Evolutionary conservation across 2,888 invertebrate genomes (phyloP), one percentile per base, ranked within the genome.

Genomic region (Tetranychus truncatus): DNA sequence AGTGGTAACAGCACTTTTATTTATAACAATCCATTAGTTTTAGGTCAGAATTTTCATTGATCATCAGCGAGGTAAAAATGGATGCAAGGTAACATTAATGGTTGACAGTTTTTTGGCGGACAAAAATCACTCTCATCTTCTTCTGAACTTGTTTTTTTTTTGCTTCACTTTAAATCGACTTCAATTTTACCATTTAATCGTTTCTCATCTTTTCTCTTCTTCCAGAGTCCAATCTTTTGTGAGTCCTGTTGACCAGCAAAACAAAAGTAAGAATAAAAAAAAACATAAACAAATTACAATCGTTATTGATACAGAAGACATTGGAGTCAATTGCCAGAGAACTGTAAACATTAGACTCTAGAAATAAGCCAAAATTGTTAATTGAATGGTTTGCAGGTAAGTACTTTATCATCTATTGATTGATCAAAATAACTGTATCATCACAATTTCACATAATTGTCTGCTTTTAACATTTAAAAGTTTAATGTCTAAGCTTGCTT

Each of bases 41-140:
- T 55, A 55, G 55, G 55, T 55, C 55, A 55, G 15, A 55, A 55
- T 55, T 55, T 55, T 55, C 55, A 55, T 55, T 55, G 55, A 55
- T 55, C 55, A 55, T 55, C 6, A 55, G 55, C 15, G 55, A 55
- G 55, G 55, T 55, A 55, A 55, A 46, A 55, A 15, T 15, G 9
- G 3, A 55, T 55, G 7, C 9, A 15, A 55, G 55, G 15, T 55
- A 55, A 15, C 15, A 15, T 55, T 55, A 55, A 55, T 55, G 55
- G 8, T 55, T 55, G 15, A 55, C 55, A 55, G 34, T 15, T 55
- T 46, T 11, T 15, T 55, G 15, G 9, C 15, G 55, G 55, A 55
- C 55, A 55, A 55, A 55, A 55, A 55, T 55, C 55, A 55, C 55
- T 55, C 55, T 55, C 55, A 55, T 55, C 55, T 55, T 55, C 55